Evolutionary conservation across 1,140 invertebrate species (phyloP).

Genomic region (Thaumetopoea pityocampa): DNA sequence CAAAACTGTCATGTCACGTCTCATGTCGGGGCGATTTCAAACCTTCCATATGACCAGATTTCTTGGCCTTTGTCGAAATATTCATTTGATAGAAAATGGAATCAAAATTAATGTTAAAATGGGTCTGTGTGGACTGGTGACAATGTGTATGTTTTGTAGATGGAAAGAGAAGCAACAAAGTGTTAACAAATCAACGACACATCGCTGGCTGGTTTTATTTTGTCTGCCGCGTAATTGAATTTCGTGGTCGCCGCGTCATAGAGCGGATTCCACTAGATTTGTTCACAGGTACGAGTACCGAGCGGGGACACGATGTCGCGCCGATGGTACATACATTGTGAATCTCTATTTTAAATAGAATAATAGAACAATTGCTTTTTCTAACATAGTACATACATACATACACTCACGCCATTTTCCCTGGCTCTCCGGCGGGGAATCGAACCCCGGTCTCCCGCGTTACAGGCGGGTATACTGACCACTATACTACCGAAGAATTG

Average conservation of each 20-base stretch:
- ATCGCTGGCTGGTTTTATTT: constrained; percentile 58
- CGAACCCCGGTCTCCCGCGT: no score
- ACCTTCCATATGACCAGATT: constrained; percentile 19
- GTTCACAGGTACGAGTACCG: constrained; percentile 35
- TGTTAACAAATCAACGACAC: constrained; percentile 58
- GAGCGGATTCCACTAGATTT: constrained; percentile 31
- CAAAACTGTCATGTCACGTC: constrained; percentile 35
- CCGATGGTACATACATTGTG: no score
- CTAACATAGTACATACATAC: no score
- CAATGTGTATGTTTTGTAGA: constrained; percentile 19
- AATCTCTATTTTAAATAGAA: no score
- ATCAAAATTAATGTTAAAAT: not conserved
- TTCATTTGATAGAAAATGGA: constrained; percentile 2
- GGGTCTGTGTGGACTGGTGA: constrained; percentile 25
- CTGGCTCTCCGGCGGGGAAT: no score
- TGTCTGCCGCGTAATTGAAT: constrained; percentile 69
- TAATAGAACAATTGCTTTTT: no score
- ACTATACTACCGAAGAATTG: no score
- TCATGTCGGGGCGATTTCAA: constrained; percentile 19
- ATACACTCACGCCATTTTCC: no score
- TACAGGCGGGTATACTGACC: no score
- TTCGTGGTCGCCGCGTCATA: constrained; percentile 60
- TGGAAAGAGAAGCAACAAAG: constrained; percentile 31
- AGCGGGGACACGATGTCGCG: no score
- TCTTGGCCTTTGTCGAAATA: constrained; percentile 14